Evolutionary conservation across 2,797 vertebrate species (phyloP), one percentile per base, ranked within the genome.

Genomic region (Leptatherina wallacei): DNA sequence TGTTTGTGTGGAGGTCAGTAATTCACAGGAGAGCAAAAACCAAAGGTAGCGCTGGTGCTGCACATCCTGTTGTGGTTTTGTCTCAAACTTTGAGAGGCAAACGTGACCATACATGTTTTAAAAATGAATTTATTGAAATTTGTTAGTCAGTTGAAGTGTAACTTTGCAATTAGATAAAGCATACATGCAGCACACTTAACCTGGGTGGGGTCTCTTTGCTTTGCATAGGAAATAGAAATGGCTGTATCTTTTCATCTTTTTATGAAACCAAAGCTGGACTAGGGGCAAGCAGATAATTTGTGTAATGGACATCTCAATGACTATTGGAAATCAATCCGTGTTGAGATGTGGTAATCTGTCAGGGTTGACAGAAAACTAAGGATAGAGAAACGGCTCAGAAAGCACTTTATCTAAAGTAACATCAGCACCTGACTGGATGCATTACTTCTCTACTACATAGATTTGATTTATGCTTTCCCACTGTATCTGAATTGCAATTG

Each of bases 281-380:
- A 33, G 16, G 61, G 70, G 61, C 51, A 65, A 69, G 79, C 66
- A 71, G 83, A 83, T 89, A 69, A 89, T 90, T 81, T 88, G 78
- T 83, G 58, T 87, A 92, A 92, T 92, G 78, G 80, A 86, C 10
- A 51, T 74, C 73, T 75, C 65, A 82, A 88, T 73, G 71, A 47
- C 68, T 56, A 61, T 65, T 76, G 82, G 77, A 78, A 89, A 92
- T 91, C 87, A 80, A 88, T 92, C 69, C 75, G 69, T 78, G 78
- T 78, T 69, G 29, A 85, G 79, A 78, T 60, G 6, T 75, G 66
- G 64, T 90, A 81, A 77, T 88, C 84, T 83, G 65, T 77, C 42
- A 54, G 52, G 75, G 44, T 78, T 78, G 83, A 77, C 63, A 51
- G 61, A 75, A 8, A 38, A 70, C 57, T 20, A 69, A 72, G 54